Conservation (phyloP, 2,113 vertebrate genomes). For the Lepidothrix coronata region DNA sequence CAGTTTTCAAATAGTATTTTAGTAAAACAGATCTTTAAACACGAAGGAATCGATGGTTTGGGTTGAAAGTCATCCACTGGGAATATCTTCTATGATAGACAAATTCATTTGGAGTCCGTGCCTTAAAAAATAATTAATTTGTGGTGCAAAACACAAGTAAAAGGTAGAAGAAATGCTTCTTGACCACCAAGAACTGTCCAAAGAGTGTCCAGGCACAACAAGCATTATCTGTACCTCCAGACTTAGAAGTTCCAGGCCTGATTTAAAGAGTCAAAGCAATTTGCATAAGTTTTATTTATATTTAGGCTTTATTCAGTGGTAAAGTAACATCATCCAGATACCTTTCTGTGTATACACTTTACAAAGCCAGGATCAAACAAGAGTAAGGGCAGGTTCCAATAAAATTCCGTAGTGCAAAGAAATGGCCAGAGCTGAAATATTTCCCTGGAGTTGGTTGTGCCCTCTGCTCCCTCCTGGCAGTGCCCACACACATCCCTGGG, state of each 20-base stretch:
- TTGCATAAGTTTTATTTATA: neutral
- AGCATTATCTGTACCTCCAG: neutral
- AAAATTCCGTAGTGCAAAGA: rapidly evolving
- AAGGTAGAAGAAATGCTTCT: neutral
- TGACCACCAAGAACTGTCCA: neutral
- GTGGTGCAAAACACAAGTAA: neutral
- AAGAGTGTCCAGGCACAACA: neutral
- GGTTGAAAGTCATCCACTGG: neutral
- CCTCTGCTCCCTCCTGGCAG: neutral
- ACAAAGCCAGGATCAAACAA: neutral
- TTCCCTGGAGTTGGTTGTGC: neutral
- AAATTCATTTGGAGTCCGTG: neutral
- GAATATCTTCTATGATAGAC: neutral
- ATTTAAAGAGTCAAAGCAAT: neutral
- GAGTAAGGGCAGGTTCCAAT: neutral
- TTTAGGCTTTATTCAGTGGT: neutral
- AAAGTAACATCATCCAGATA: neutral
- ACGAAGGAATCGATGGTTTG: neutral
- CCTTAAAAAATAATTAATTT: neutral
- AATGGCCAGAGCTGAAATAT: neutral
- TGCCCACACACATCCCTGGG: rapidly evolving
- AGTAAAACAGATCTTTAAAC: neutral
- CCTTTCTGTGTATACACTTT: neutral
- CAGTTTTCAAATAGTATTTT: neutral
- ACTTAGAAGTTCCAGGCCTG: neutral